Percentiles rank a stretch among this genome's conserved stretches.
phyloP scores from a whole-genome alignment of 1,140 invertebrate species.

The Halictus rubicundus region DNA sequence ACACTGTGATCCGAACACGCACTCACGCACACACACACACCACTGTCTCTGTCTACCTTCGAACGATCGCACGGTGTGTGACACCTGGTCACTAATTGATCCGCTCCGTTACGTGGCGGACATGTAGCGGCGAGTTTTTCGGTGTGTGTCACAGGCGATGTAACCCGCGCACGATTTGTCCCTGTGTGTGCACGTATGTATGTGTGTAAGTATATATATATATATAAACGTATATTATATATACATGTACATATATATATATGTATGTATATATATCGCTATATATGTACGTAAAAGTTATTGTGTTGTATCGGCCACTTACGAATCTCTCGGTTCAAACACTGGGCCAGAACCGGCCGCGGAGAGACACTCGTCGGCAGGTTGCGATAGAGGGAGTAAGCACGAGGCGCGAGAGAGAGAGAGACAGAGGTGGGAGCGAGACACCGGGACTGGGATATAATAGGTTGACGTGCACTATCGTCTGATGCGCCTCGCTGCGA shows the following conservation, averaged over 20 bases:
- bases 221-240: too few relatives aligned
- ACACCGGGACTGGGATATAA: conserved; percentile 34
- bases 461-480: conserved; percentile 47
- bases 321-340: conserved; percentile 29
- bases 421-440: conserved; percentile 37
- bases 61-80: not conserved
- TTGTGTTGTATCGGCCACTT: not conserved
- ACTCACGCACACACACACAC: conserved; percentile 15
- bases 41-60: conserved; percentile 8
- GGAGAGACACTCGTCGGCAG: conserved; percentile 31
- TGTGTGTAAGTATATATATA: too few relatives aligned
- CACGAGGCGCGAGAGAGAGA: conserved; percentile 39
- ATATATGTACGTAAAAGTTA: too few relatives aligned
- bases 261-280: too few relatives aligned
- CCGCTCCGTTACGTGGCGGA: not conserved
- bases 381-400: conserved; percentile 40
- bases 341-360: conserved; percentile 39
- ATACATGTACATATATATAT: too few relatives aligned
- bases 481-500: conserved; percentile 40
- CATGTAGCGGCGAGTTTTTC: too few relatives aligned
- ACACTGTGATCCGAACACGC: not conserved
- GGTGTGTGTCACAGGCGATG: too few relatives aligned
- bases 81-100: conserved; percentile 41
- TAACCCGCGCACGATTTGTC: too few relatives aligned
- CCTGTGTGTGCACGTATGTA: too few relatives aligned